Evolutionary conservation across 2,113 vertebrate genomes (phyloP).

Genomic region (Macrotus californicus): DNA sequence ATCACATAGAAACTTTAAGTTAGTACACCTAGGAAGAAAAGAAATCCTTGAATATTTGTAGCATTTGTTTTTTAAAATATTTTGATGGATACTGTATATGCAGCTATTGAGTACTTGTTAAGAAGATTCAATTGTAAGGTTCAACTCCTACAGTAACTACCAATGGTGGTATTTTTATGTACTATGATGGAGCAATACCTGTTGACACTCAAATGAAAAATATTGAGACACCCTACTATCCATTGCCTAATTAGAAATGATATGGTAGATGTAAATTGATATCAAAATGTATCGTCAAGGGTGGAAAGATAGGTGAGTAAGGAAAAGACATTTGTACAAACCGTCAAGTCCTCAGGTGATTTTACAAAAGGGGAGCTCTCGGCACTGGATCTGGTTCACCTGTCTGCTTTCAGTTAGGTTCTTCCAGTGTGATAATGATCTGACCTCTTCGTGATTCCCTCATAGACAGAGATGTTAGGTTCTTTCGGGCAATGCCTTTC

Average conservation of each 20-base stretch:
- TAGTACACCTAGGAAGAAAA: neutral
- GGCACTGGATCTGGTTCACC: neutral
- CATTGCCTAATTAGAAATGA: neutral
- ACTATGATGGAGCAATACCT: neutral
- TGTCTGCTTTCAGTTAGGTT: neutral
- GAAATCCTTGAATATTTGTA: neutral
- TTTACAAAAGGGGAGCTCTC: neutral
- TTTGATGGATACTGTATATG: neutral
- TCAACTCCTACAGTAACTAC: neutral
- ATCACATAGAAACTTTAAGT: neutral
- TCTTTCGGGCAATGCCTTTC: neutral
- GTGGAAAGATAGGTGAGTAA: neutral
- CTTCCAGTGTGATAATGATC: neutral
- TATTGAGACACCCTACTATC: neutral
- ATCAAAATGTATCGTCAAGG: neutral
- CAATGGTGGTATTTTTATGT: neutral
- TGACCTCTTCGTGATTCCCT: neutral
- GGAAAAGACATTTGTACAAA: neutral
- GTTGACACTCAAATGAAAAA: neutral
- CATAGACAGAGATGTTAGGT: neutral
- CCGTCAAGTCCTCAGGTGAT: neutral
- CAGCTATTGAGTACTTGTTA: neutral
- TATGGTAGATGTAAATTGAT: neutral
- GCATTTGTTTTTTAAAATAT: neutral
- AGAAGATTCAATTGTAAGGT: neutral